phyloP scores from a whole-genome alignment of 2,113 vertebrate genomes.

The Pituophis catenifer region DNA sequence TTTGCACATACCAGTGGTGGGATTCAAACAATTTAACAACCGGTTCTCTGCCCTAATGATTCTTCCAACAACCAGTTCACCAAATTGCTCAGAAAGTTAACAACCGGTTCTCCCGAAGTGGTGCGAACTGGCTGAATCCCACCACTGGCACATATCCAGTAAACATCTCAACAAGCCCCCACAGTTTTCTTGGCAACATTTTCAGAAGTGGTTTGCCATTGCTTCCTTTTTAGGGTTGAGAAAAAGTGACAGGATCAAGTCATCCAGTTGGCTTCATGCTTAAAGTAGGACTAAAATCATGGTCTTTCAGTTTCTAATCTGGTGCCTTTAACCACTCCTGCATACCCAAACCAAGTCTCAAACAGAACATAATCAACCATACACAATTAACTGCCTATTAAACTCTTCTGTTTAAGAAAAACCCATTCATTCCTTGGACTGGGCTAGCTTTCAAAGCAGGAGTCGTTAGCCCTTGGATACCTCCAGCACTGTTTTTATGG shows the following conservation, averaged over 20 bases:
- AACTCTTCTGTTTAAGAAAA: conserved; percentile 1
- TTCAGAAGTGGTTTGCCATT: neutral
- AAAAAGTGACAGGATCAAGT: neutral
- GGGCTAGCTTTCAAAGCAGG: neutral
- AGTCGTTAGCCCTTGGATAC: neutral
- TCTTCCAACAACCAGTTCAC: too few relatives aligned
- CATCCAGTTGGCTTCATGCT: neutral
- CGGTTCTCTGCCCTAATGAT: too few relatives aligned
- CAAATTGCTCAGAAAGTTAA: too few relatives aligned
- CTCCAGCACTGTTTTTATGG: neutral
- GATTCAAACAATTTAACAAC: too few relatives aligned
- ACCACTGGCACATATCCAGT: neutral
- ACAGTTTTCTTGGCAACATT: neutral
- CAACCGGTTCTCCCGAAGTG: too few relatives aligned
- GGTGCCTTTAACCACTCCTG: neutral
- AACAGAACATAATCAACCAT: neutral
- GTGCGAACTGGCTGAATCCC: too few relatives aligned
- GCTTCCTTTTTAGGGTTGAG: neutral
- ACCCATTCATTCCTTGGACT: neutral
- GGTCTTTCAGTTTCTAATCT: neutral
- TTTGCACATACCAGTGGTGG: neutral
- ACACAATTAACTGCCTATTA: neutral
- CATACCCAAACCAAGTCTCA: neutral
- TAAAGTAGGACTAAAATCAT: neutral
- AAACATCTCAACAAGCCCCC: neutral